A percentile compares a stretch with the other conserved stretches of the same genome.
These are phyloP conservation scores for Zaprionus tsacasi DNA, from an alignment of 1,140 invertebrate genomes.

Conservation along the genomic window DNA sequence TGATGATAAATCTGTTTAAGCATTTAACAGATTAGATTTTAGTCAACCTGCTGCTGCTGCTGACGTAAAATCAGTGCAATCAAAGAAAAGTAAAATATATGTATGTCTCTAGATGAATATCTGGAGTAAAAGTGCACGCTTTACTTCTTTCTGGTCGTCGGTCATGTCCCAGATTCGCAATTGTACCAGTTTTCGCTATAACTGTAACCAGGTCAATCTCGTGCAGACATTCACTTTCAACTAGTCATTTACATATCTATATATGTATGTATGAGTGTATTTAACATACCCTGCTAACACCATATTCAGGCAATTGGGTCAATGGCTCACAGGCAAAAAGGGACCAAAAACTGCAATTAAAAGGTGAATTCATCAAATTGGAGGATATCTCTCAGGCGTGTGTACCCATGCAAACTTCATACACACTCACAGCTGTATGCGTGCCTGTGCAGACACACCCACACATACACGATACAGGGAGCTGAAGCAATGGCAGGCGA, in stretches of 20 bases:
- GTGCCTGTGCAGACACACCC: not conserved
- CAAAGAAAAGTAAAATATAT: slow-evolving; percentile 16
- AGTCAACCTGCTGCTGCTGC: slow-evolving; percentile 27
- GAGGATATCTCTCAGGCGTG: slow-evolving; percentile 2
- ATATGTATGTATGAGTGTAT: slow-evolving; percentile 1
- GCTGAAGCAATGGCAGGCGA: not conserved
- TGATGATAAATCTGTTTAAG: slow-evolving; percentile 74
- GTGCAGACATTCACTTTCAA: slow-evolving; percentile 53
- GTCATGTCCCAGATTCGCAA: slow-evolving; percentile 46
- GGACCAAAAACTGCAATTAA: slow-evolving; percentile 25
- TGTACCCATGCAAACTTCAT: not conserved
- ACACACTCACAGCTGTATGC: not conserved
- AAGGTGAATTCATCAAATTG: slow-evolving; percentile 23
- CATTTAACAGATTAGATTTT: slow-evolving; percentile 68
- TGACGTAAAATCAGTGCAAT: slow-evolving; percentile 41
- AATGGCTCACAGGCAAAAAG: slow-evolving; percentile 16
- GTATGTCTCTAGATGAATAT: slow-evolving; percentile 11
- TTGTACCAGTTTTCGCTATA: slow-evolving; percentile 43
- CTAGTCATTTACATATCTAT: slow-evolving; percentile 21
- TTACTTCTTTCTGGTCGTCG: slow-evolving; percentile 11
- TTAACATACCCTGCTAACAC: not conserved
- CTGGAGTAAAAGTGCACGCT: slow-evolving; percentile 1
- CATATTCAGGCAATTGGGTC: slow-evolving; percentile 32
- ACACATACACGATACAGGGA: not conserved
- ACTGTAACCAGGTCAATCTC: slow-evolving; percentile 61